These are phyloP conservation scores for Eulemur macaco DNA, from an alignment of 2,113 vertebrate genomes.

Conservation along the genomic window DNA sequence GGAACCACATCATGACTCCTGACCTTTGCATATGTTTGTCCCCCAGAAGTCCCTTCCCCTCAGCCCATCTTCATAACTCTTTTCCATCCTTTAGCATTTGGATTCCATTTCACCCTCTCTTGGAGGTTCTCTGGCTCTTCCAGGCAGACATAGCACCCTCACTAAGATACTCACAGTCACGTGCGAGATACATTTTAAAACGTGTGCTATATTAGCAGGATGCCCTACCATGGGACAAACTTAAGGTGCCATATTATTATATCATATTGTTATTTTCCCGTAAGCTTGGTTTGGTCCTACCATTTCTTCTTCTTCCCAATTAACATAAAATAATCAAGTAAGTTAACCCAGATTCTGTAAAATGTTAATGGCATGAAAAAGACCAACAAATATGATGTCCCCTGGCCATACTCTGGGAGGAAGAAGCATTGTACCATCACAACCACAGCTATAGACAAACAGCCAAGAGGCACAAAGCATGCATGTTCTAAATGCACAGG, in stretches of 20 bases:
- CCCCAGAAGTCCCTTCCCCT: background rate
- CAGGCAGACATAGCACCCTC: background rate
- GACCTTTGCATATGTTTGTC: background rate
- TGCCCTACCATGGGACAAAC: background rate
- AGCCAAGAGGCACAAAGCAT: background rate
- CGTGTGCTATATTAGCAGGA: background rate
- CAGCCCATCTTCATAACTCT: background rate
- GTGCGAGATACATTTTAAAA: background rate
- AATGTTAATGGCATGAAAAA: background rate
- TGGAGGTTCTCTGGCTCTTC: background rate
- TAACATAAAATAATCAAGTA: background rate
- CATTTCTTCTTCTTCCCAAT: background rate
- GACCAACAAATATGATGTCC: background rate
- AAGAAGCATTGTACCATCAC: background rate
- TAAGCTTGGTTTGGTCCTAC: background rate
- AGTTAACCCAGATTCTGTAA: background rate
- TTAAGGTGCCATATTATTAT: background rate
- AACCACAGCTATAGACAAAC: background rate
- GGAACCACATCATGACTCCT: background rate
- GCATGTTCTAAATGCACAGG: background rate
- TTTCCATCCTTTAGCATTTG: background rate
- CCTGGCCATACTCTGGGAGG: background rate
- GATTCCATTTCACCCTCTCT: background rate
- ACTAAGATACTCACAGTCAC: background rate
- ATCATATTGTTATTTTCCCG: background rate